Evolutionary conservation across 2,888 invertebrate genomes (phyloP), one percentile per base, ranked within the genome.

Genomic region (Chloromyia formosa): DNA sequence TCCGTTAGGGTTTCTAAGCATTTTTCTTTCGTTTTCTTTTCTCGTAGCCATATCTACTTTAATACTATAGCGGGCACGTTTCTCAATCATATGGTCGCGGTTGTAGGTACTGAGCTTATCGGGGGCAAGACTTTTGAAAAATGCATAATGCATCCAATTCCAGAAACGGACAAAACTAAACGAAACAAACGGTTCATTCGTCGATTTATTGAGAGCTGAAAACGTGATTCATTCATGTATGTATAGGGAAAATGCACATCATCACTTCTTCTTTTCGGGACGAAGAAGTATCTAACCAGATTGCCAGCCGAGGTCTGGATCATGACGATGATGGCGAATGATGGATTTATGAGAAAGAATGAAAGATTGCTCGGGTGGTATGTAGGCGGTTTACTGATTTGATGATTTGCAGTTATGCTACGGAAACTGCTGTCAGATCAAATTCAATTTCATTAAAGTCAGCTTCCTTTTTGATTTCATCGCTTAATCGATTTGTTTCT

Each of bases 111-210:
- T 35, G 27, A 35, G 7, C 27, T 35, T 35, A 35, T 35, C 27
- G 27, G 27, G 27, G 27, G 49, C 49, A 56, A 20, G 18, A 22
- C 20, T 56, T 56, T 16, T 20, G 56, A 16, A 10, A 56, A 56
- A 56, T 56, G 56, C 56, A 56, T 56, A 18, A 56, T 56, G 56
- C 56, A 56, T 56, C 20, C 14, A 56, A 56, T 10, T 10, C n/a
- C 4, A 14, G 20, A 22, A 56, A 56, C 49, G 49, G 16, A 49
- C 49, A 49, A 4, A 49, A 49, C 49, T 49, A 7, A 35, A 49
- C 14, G 49, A 49, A 49, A 49, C 49, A 49, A 49, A 49, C 49
- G 49, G 49, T 49, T 49, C 16, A n/a, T n/a, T 49, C 49, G 49
- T 12, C 49, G 49, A 49, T 49, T 49, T 49, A 49, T 49, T 49